Conservation (phyloP, 2,113 vertebrate genomes). For the Sorex fumeus region DNA sequence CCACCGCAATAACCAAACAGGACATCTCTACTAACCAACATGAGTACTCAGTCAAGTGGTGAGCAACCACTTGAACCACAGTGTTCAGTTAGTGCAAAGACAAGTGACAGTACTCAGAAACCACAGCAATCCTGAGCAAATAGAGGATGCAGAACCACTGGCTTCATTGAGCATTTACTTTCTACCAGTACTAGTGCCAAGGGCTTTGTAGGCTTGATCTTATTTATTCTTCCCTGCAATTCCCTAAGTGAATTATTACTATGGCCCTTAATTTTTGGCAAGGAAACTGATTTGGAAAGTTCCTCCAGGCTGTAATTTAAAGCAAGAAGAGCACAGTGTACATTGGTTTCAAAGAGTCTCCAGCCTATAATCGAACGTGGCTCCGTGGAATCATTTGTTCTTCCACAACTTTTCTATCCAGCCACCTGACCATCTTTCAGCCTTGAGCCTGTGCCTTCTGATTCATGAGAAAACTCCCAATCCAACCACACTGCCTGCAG, state of each 20-base stretch:
- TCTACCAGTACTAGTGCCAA: background rate
- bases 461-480: background rate
- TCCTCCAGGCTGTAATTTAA: background rate
- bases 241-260: conserved; percentile 1
- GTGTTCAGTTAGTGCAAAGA: background rate
- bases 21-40: no score
- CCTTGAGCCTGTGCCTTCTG: background rate
- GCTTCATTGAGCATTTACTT: conserved; percentile 13
- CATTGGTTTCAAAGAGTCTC: background rate
- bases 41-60: no score
- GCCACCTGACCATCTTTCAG: background rate
- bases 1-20: no score
- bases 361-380: background rate
- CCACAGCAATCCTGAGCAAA: background rate
- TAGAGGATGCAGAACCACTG: background rate
- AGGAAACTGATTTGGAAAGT: conserved; percentile 25
- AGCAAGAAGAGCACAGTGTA: background rate
- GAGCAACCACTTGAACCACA: background rate
- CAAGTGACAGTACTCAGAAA: background rate
- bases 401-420: background rate
- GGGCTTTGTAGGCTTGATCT: background rate
- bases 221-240: background rate
- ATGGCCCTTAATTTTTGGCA: background rate
- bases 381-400: background rate
- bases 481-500: background rate